Evolutionary conservation across 1,140 invertebrate species (phyloP), one percentile per base, ranked within the genome.

Genomic region (Mya arenaria): DNA sequence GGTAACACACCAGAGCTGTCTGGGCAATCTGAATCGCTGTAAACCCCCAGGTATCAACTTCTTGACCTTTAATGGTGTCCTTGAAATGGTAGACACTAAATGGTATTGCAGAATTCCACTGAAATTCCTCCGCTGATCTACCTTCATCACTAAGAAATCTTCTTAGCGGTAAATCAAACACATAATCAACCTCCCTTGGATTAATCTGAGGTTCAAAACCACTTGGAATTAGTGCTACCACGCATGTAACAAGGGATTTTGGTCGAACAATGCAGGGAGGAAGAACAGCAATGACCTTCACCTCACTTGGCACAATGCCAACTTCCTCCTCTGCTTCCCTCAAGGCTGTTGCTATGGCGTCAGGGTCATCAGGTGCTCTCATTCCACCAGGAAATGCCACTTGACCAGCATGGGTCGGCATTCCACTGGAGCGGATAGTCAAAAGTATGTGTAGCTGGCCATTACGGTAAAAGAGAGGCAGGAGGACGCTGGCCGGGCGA

Each of bases 261-360:
- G 85, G 87, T 63, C 69, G 34, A 1, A 84, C 81, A 60, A 84
- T 75, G 17, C 69, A 63, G 32, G 36, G 34, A 0, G 85, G 69
- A 34, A 88, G 66, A 25, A 87, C 78, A 36, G 71, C 73, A 25
- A 88, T n/a, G 17, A 88, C 71, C 8, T 84, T 55, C 13, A 88
- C 84, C 56, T 63, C 28, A 2, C 69, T 28, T 41, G 77, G 78
- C 28, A 39, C 23, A n/a, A 88, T 72, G 0, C 87, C 85, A 44
- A 87, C 83, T 75, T 88, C 87, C 36, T 88, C 87, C n/a, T 88
- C 60, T 23, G 87, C 77, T 69, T 88, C 87, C 28, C 87, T 55
- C 0, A 88, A 65, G 5, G 87, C 87, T 55, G 87, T 87, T n/a
- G 44, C 63, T 48, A 88, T 71, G 19, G 62, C 83, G 41, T 85